phyloP scores from a whole-genome alignment of 2,888 invertebrate species.

The Drosophila pullipes region DNA sequence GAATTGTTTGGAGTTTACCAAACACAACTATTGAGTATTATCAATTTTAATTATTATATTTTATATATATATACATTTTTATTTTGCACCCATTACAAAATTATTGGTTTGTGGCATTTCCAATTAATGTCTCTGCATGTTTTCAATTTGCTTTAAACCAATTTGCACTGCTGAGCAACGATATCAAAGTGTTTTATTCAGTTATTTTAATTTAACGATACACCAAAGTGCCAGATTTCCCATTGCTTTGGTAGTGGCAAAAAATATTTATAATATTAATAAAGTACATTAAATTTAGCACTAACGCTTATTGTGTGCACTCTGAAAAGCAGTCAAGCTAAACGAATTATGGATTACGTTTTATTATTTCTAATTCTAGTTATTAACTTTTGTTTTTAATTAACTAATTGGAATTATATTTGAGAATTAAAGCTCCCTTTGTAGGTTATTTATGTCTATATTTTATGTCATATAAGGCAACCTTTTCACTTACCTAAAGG shows the following conservation, averaged over 20 bases:
- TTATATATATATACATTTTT: slow-evolving; percentile 11
- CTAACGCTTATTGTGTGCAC: background rate
- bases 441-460: accelerated
- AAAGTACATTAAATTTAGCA: slow-evolving; percentile 4
- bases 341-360: background rate
- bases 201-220: slow-evolving; percentile 28
- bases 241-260: slow-evolving; percentile 3
- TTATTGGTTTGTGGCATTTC: slow-evolving; percentile 51
- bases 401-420: background rate
- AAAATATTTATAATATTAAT: slow-evolving; percentile 22
- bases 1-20: slow-evolving; percentile 62
- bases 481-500: background rate
- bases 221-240: slow-evolving; percentile 14
- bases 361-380: background rate
- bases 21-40: slow-evolving; percentile 56
- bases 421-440: background rate
- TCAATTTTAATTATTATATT: slow-evolving; percentile 56
- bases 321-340: background rate
- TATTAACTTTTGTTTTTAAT: background rate
- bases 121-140: slow-evolving; percentile 49
- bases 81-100: slow-evolving; percentile 16
- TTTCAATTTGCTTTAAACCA: slow-evolving; percentile 59
- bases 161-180: slow-evolving; percentile 36
- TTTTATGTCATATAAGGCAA: background rate
- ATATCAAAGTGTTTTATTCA: slow-evolving; percentile 25